These are phyloP conservation scores for Sander lucioperca DNA, from an alignment of 2,113 vertebrate species.

Conservation along the genomic window DNA sequence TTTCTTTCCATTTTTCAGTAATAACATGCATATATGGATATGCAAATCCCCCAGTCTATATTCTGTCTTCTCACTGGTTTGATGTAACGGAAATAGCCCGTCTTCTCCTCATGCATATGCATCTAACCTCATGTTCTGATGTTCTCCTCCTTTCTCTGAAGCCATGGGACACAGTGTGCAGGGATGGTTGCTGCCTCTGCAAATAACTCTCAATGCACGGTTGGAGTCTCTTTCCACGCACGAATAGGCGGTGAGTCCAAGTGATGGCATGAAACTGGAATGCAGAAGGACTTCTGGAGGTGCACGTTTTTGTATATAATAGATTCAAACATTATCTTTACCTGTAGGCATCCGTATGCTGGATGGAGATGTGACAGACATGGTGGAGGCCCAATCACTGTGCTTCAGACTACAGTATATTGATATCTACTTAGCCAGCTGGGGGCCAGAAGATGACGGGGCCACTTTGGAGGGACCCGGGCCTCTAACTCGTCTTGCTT, in stretches of 20 bases:
- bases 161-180: slow-evolving; percentile 96
- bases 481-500: slow-evolving; percentile 90
- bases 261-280: slow-evolving; percentile 1
- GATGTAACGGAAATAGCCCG: slow-evolving; percentile 72
- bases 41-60: slow-evolving; percentile 67
- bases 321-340: slow-evolving; percentile 39
- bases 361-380: slow-evolving; percentile 95
- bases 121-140: slow-evolving; percentile 67
- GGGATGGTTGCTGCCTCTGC: slow-evolving; percentile 94
- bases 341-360: slow-evolving; percentile 93
- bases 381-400: slow-evolving; percentile 94
- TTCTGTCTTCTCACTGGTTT: slow-evolving; percentile 69
- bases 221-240: slow-evolving; percentile 95
- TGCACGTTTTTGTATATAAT: not conserved
- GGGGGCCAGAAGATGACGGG: slow-evolving; percentile 98
- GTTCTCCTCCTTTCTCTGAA: slow-evolving; percentile 80
- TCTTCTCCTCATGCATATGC: slow-evolving; percentile 77
- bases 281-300: slow-evolving; percentile 43
- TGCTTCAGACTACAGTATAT: slow-evolving; percentile 93
- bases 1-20: slow-evolving; percentile 49
- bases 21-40: slow-evolving; percentile 74
- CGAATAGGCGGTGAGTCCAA: slow-evolving; percentile 91
- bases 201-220: slow-evolving; percentile 93
- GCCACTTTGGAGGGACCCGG: slow-evolving; percentile 95
- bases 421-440: slow-evolving; percentile 95